Evolutionary conservation across 2,888 invertebrate genomes (phyloP).

Genomic region (Tryphoninae sp.): DNA sequence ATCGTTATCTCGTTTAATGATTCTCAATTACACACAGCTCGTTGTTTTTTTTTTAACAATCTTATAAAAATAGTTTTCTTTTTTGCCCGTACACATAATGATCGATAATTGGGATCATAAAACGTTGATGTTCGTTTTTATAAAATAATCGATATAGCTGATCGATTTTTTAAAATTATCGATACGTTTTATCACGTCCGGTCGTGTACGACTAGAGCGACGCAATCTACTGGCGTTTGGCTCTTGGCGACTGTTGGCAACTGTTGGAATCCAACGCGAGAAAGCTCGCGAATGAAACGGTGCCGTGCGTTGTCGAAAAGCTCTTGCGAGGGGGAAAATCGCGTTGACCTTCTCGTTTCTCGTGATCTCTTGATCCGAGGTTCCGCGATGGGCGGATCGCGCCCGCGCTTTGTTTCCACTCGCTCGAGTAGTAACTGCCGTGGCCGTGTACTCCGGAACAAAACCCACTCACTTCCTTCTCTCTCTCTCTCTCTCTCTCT

Average conservation of each 20-base stretch:
- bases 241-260: neutral
- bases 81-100: too few species aligned
- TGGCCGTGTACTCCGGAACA: constrained; percentile 17
- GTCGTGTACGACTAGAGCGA: too few species aligned
- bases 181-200: too few species aligned
- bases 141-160: too few species aligned
- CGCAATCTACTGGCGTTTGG: neutral
- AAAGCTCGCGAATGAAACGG: neutral
- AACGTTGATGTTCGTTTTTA: too few species aligned
- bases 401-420: constrained; percentile 69
- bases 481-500: neutral
- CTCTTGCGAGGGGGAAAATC: neutral
- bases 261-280: too few species aligned
- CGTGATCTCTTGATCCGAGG: constrained; percentile 64
- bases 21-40: too few species aligned
- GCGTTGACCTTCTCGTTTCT: constrained; percentile 39
- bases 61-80: too few species aligned
- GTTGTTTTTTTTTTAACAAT: too few species aligned
- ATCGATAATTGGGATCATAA: too few species aligned
- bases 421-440: constrained; percentile 61
- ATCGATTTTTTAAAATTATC: too few species aligned
- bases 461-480: neutral
- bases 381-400: constrained; percentile 67
- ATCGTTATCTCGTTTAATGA: too few species aligned
- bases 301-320: neutral